Evolutionary conservation across 1,140 invertebrate species (phyloP), one percentile per base, ranked within the genome.

Genomic region (Drosophila burlai): DNA sequence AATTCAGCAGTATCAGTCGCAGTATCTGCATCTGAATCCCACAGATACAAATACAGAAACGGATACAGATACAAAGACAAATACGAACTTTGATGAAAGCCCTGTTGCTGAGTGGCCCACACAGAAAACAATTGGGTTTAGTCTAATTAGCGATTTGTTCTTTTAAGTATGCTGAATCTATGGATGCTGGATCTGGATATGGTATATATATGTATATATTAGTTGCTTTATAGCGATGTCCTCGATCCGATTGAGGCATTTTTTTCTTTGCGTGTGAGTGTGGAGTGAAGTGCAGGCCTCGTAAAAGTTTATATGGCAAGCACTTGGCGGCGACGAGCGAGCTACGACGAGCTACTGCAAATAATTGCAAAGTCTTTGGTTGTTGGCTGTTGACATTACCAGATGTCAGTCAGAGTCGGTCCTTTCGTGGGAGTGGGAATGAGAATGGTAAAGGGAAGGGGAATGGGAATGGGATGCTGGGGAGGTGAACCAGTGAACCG

Each of bases 251-350:
- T 52, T 52, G n/a, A 34, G 50, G 50, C 50, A n/a, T n/a, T 26
- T 45, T 66, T 66, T 63, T 45, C 58, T 66, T 45, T 8, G 16
- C 11, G 57, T 66, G 63, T 66, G 29, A 47, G 49, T 63, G 58
- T 66, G 58, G 43, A 40, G 68, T 59, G 59, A 46, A 75, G 74
- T 62, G 34, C 62, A 64, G 74, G 76, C 52, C 57, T 76, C 81
- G 76, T 80, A 59, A 83, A 83, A 83, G 81, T 80, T 83, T 69
- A 76, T 76, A 80, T 76, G 75, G 80, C 80, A 82, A 78, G 80
- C 74, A 82, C 68, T 76, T 81, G 54, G 72, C 67, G 62, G 64
- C 65, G 57, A 65, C 65, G 46, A 64, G 67, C 76, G 15, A 49
- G 21, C 47, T 52, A 78, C 36, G 69, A 78, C 36, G 69, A 55